Conservation (phyloP, 2,888 invertebrate species). For the Rhodophaea formosa region DNA sequence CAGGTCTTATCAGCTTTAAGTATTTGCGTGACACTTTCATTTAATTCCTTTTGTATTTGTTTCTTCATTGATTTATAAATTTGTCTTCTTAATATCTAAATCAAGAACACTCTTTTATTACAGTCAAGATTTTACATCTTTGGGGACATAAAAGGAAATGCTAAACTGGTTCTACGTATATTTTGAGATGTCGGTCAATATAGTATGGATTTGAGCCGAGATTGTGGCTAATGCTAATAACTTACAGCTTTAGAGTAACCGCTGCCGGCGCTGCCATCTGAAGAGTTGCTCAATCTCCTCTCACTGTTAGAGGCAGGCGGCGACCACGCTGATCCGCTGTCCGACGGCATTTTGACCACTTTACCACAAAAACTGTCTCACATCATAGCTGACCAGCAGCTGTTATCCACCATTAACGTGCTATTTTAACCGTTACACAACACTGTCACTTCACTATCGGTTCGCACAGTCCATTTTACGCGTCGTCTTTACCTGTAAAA, state of each 20-base stretch:
- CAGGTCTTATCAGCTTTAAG: conserved; percentile 14
- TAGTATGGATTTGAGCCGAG: conserved; percentile 2
- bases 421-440: conserved; percentile 43
- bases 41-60: not conserved
- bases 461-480: conserved; percentile 55
- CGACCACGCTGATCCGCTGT: conserved; percentile 75
- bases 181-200: not conserved
- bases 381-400: conserved; percentile 53
- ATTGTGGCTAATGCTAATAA: conserved; percentile 27
- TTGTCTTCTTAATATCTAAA: not conserved
- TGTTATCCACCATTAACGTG: conserved; percentile 36
- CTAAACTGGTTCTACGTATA: not conserved
- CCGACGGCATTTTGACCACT: conserved; percentile 71
- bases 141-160: not conserved
- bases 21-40: conserved; percentile 10
- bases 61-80: not conserved
- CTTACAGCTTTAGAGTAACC: conserved; percentile 77
- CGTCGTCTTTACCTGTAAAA: conserved; percentile 61
- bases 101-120: not conserved
- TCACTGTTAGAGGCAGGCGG: conserved; percentile 73
- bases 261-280: conserved; percentile 76
- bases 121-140: not conserved
- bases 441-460: conserved; percentile 64
- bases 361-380: conserved; percentile 58
- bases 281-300: conserved; percentile 76